A percentile compares a stretch with the other conserved stretches of the same genome.
Evolutionary conservation across 2,113 vertebrate genomes (phyloP).

Genomic region (Entelurus aequoreus): DNA sequence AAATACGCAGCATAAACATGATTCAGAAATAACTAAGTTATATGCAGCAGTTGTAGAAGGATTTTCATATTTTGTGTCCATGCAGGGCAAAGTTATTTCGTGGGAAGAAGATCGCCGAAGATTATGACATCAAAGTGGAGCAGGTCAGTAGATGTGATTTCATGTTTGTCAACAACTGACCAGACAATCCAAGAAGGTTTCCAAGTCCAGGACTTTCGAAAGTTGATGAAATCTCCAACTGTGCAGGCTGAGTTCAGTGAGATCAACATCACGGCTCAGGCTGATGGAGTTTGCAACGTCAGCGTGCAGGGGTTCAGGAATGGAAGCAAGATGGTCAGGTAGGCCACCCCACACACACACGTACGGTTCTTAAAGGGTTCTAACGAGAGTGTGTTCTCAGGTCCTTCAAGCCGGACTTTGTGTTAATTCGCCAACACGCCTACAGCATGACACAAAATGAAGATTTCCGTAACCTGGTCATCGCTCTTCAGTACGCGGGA

Average conservation of each 20-base stretch:
- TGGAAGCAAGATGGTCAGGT: slow-evolving; percentile 87
- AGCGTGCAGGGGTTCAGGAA: slow-evolving; percentile 83
- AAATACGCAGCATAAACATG: neutral
- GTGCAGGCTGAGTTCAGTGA: slow-evolving; percentile 88
- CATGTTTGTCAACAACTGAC: too few species aligned
- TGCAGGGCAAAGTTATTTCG: slow-evolving; percentile 87
- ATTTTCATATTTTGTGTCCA: slow-evolving; percentile 27
- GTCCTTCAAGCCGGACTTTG: slow-evolving; percentile 92
- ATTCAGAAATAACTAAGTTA: neutral
- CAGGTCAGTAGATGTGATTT: slow-evolving; percentile 71
- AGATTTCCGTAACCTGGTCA: slow-evolving; percentile 89
- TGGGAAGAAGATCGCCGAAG: slow-evolving; percentile 88
- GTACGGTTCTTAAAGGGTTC: neutral
- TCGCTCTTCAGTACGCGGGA: slow-evolving; percentile 89
- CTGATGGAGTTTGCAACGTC: slow-evolving; percentile 84
- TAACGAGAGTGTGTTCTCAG: slow-evolving; percentile 52
- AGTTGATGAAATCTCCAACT: slow-evolving; percentile 15
- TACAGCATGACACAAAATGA: slow-evolving; percentile 94
- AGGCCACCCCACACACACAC: slow-evolving; percentile 9
- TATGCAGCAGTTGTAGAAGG: neutral
- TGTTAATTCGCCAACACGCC: slow-evolving; percentile 91
- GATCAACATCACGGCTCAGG: slow-evolving; percentile 86
- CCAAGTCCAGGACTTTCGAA: too few species aligned
- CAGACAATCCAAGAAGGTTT: too few species aligned
- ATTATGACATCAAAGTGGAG: slow-evolving; percentile 92